Percentiles rank a stretch among this genome's conserved stretches.
Evolutionary conservation across 2,797 vertebrate species (phyloP).

Genomic region (Epinephelus awoara): DNA sequence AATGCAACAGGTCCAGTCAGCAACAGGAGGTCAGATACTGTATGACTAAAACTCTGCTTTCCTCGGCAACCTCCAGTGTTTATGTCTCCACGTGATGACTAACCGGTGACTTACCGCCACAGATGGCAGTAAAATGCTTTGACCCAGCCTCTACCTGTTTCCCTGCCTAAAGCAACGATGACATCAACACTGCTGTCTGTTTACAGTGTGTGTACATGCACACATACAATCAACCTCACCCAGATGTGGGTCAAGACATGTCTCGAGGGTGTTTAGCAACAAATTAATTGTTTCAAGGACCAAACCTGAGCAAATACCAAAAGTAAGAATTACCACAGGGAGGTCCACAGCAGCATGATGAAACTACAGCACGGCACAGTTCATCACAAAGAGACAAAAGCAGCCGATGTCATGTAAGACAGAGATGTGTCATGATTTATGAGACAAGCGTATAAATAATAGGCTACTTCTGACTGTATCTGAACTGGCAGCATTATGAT

Average conservation of each 20-base stretch:
- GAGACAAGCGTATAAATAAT: not conserved
- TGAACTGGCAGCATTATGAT: not conserved
- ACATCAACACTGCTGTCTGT: conserved; percentile 33
- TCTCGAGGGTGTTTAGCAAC: conserved; percentile 28
- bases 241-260: conserved; percentile 31
- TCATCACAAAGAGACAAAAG: not conserved
- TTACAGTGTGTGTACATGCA: conserved; percentile 5
- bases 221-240: conserved; percentile 29
- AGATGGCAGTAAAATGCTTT: conserved; percentile 38
- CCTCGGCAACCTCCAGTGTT: conserved; percentile 52
- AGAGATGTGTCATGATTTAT: not conserved
- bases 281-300: conserved; percentile 3
- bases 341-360: too few species aligned
- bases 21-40: not conserved
- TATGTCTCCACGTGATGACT: conserved; percentile 47
- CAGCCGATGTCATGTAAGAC: too few species aligned
- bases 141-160: conserved; percentile 50
- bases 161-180: conserved; percentile 36
- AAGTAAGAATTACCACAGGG: not conserved
- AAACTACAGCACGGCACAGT: not conserved
- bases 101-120: conserved; percentile 21
- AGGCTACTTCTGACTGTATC: not conserved
- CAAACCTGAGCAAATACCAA: not conserved
- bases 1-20: not conserved
- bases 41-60: conserved; percentile 38